phyloP scores from a whole-genome alignment of 2,797 vertebrate genomes.

The Octomys mimax region DNA sequence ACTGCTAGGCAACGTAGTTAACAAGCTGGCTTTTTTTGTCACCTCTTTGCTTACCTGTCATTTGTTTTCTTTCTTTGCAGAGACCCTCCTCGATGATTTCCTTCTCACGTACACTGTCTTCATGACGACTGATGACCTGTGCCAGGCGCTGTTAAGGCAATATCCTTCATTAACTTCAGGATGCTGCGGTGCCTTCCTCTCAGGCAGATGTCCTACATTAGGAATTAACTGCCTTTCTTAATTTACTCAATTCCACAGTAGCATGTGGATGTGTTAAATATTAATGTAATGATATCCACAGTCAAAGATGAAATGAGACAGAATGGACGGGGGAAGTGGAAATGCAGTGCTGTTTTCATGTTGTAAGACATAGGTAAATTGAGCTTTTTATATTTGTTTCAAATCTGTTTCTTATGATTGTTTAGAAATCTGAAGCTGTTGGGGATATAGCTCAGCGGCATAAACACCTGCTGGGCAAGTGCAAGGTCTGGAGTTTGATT shows the following conservation, averaged over 20 bases:
- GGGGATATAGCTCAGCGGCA: too few species aligned
- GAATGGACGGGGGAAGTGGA: not conserved
- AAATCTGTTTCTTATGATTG: not conserved
- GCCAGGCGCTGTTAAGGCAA: constrained; percentile 97
- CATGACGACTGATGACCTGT: constrained; percentile 98
- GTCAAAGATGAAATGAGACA: constrained; percentile 51
- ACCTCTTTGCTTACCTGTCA: constrained; percentile 26
- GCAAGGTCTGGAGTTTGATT: too few species aligned
- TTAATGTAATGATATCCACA: constrained; percentile 47
- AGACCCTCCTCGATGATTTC: constrained; percentile 97
- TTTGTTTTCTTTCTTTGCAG: constrained; percentile 89
- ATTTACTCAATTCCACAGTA: constrained; percentile 44
- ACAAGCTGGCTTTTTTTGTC: not conserved
- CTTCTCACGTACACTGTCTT: constrained; percentile 98
- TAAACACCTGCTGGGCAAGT: too few species aligned
- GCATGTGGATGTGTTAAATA: constrained; percentile 54
- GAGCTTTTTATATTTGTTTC: not conserved
- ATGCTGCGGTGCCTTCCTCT: not conserved
- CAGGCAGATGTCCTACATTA: constrained; percentile 71
- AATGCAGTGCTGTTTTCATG: not conserved
- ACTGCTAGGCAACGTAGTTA: not conserved
- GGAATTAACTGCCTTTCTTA: constrained; percentile 78
- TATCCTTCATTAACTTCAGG: constrained; percentile 93
- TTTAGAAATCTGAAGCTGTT: not conserved
- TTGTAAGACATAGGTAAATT: not conserved